Evolutionary conservation across 2,797 vertebrate genomes (phyloP).

Genomic region (Hafferia zeledoni): DNA sequence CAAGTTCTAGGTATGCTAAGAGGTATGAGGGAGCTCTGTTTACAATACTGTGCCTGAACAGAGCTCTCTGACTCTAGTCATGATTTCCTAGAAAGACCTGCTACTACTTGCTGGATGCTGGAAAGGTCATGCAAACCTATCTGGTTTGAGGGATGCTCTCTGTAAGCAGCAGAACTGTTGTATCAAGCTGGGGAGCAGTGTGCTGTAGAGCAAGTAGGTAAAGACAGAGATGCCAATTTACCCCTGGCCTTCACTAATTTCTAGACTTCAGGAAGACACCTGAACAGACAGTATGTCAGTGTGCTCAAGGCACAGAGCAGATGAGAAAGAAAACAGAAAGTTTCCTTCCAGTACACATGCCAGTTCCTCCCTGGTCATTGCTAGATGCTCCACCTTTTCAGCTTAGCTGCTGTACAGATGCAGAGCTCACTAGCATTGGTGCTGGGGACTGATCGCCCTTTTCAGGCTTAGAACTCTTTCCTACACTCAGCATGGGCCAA

Average conservation of each 20-base stretch:
- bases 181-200: neutral
- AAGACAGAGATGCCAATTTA: neutral
- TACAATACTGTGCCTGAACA: neutral
- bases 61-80: neutral
- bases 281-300: neutral
- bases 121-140: neutral
- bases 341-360: neutral
- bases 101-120: neutral
- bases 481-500: neutral
- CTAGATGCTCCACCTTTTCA: neutral
- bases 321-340: neutral
- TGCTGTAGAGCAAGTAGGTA: neutral
- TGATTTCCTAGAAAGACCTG: neutral
- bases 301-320: neutral
- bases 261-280: neutral
- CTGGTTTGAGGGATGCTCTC: neutral
- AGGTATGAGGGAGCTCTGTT: neutral
- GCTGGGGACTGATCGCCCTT: neutral
- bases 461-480: neutral
- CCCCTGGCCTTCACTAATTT: neutral
- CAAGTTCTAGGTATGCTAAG: neutral
- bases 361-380: neutral
- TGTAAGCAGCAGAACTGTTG: neutral
- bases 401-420: neutral
- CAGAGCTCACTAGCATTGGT: neutral